Evolutionary conservation across 2,113 vertebrate genomes (phyloP).

Genomic region (Neofelis nebulosa): DNA sequence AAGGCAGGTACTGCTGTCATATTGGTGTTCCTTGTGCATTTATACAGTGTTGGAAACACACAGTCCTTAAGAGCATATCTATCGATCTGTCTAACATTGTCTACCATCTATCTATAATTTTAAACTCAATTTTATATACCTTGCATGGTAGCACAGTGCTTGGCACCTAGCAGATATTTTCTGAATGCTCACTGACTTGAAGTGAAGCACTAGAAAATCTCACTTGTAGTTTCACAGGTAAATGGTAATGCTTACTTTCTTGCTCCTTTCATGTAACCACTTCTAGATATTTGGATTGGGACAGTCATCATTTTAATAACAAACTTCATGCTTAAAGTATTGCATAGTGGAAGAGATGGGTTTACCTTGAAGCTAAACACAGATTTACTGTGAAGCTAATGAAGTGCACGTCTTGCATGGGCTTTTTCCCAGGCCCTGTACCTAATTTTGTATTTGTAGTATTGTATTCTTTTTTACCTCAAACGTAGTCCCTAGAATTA

Average conservation of each 20-base stretch:
- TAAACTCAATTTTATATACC: neutral
- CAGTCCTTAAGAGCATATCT: neutral
- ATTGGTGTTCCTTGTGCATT: constrained; percentile 7
- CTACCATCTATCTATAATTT: neutral
- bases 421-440: neutral
- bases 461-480: neutral
- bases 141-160: neutral
- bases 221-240: neutral
- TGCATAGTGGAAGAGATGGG: neutral
- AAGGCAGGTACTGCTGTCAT: neutral
- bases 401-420: neutral
- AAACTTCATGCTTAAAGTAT: neutral
- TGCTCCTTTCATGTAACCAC: neutral
- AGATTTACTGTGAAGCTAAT: constrained; percentile 12
- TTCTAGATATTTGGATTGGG: neutral
- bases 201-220: neutral
- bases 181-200: neutral
- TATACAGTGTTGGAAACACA: neutral
- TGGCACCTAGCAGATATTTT: neutral
- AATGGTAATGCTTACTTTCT: neutral
- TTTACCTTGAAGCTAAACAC: neutral
- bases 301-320: neutral
- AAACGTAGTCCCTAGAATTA: neutral
- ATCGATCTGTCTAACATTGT: neutral
- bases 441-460: neutral